Conservation (phyloP, 1,140 invertebrate species). For the Cylas formicarius region DNA sequence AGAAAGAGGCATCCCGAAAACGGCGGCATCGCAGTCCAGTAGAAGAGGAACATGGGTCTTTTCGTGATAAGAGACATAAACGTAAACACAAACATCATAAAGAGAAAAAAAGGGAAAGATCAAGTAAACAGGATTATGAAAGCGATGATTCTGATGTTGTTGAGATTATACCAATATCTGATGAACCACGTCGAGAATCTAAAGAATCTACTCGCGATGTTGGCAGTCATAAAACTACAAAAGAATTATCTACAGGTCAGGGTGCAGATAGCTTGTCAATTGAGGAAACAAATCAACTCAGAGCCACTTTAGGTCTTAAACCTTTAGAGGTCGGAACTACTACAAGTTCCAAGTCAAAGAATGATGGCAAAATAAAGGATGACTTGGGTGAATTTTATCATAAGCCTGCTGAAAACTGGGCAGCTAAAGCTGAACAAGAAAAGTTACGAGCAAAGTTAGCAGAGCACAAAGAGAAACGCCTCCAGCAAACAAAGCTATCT, state of each 20-base stretch:
- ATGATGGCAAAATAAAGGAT: constrained; percentile 56
- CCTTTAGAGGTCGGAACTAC: constrained; percentile 67
- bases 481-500: constrained; percentile 65
- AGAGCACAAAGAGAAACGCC: constrained; percentile 69
- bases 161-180: constrained; percentile 30
- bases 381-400: constrained; percentile 89
- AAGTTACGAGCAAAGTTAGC: constrained; percentile 77
- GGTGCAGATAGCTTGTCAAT: constrained; percentile 64
- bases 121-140: constrained; percentile 44
- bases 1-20: constrained; percentile 31
- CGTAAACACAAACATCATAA: constrained; percentile 55
- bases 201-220: constrained; percentile 9
- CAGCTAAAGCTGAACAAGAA: constrained; percentile 67
- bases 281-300: constrained; percentile 84
- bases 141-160: constrained; percentile 46
- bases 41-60: constrained; percentile 43
- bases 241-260: constrained; percentile 28
- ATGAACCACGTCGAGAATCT: not conserved
- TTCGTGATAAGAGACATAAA: constrained; percentile 51
- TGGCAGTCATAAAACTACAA: constrained; percentile 17
- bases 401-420: constrained; percentile 79
- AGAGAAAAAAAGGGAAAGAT: constrained; percentile 49
- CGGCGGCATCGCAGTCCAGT: constrained; percentile 46
- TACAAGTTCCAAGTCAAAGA: constrained; percentile 37
- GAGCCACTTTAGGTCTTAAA: constrained; percentile 89